phyloP scores from a whole-genome alignment of 2,888 invertebrate genomes.

The Lasioglossum leucozonium region DNA sequence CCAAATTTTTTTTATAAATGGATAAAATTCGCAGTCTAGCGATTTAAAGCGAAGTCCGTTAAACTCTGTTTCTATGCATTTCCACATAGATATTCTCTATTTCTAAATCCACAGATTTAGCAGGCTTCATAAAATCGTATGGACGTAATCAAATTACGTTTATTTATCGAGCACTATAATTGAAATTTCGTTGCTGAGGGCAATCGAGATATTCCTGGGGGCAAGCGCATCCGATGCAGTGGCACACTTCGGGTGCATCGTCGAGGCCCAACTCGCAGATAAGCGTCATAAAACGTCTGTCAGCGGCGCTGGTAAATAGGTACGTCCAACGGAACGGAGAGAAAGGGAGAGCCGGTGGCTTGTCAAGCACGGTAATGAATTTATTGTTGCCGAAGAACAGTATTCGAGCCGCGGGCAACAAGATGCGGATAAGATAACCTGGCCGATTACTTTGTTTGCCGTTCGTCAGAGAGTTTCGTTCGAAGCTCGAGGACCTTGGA shows the following conservation, averaged over 20 bases:
- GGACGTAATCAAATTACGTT: neutral
- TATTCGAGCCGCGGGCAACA: constrained; percentile 47
- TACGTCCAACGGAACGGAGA: neutral
- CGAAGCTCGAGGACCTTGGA: neutral
- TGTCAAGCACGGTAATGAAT: constrained; percentile 58
- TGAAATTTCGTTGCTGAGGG: neutral
- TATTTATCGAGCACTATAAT: neutral
- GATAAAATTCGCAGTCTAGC: too few relatives aligned
- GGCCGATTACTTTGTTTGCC: constrained; percentile 48
- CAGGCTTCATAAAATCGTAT: too few relatives aligned
- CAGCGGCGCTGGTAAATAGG: constrained; percentile 27
- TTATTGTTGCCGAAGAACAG: constrained; percentile 55
- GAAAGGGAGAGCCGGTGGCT: constrained; percentile 8
- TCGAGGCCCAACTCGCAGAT: constrained; percentile 38
- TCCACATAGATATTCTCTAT: too few relatives aligned
- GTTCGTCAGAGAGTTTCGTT: constrained; percentile 27
- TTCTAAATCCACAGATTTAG: too few relatives aligned
- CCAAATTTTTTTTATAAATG: too few relatives aligned
- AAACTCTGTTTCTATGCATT: too few relatives aligned
- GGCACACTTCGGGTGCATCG: constrained; percentile 38
- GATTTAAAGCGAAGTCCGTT: too few relatives aligned
- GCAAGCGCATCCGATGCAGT: constrained; percentile 21
- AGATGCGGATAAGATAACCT: constrained; percentile 58
- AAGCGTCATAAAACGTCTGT: constrained; percentile 61
- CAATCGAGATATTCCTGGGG: neutral